Conservation (phyloP, 2,888 invertebrate species). For the Melolontha melolontha region DNA sequence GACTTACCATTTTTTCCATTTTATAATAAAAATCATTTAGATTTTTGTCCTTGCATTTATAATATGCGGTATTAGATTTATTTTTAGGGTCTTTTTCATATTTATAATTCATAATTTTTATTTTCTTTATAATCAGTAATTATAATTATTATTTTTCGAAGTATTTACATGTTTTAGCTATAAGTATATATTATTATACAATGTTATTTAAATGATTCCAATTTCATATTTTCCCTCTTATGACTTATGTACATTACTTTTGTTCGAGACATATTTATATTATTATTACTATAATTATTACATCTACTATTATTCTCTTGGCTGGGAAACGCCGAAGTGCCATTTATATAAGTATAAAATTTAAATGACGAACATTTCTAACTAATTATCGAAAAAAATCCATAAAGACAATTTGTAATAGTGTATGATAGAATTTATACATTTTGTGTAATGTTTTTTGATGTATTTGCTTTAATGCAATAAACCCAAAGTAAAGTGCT, state of each 20-base stretch:
- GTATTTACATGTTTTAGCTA: slow-evolving; percentile 14
- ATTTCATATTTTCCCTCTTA: background rate
- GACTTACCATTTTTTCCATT: too few relatives aligned
- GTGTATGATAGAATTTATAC: slow-evolving; percentile 36
- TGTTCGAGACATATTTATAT: slow-evolving; percentile 33
- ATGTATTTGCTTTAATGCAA: slow-evolving; percentile 37
- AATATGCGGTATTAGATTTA: too few relatives aligned
- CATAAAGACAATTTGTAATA: slow-evolving; percentile 22
- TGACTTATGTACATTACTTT: slow-evolving; percentile 25
- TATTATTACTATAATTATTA: slow-evolving; percentile 12
- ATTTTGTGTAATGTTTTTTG: slow-evolving; percentile 33
- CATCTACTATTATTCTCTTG: slow-evolving; percentile 15
- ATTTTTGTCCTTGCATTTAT: too few relatives aligned
- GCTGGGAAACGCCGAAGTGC: slow-evolving; percentile 33
- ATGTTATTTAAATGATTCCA: slow-evolving; percentile 20
- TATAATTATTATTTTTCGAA: slow-evolving; percentile 26
- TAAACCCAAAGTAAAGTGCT: slow-evolving; percentile 40
- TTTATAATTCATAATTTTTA: background rate
- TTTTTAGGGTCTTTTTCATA: too few relatives aligned
- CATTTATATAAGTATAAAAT: slow-evolving; percentile 26
- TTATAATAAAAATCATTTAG: too few relatives aligned
- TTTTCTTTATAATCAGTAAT: slow-evolving; percentile 7
- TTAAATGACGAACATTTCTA: slow-evolving; percentile 23
- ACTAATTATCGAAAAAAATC: slow-evolving; percentile 4
- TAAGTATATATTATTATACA: slow-evolving; percentile 17